A percentile compares a stretch with the other conserved stretches of the same genome.
phyloP scores from a whole-genome alignment of 2,888 invertebrate genomes.

The Mystacides longicornis region DNA sequence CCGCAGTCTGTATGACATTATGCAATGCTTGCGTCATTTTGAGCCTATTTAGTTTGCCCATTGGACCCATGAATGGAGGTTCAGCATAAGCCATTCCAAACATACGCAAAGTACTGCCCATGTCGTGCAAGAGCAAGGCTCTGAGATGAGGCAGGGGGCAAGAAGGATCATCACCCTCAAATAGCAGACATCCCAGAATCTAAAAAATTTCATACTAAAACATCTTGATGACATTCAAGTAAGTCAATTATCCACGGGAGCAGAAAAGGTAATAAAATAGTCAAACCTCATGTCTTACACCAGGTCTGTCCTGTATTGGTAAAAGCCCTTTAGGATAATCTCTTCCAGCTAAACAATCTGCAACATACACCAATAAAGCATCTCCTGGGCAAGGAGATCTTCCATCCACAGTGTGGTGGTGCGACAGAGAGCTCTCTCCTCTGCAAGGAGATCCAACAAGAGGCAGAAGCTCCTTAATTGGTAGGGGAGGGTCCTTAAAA shows the following conservation, averaged over 20 bases:
- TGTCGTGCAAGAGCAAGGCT: conserved; percentile 39
- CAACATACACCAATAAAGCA: conserved; percentile 64
- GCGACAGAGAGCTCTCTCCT: neutral
- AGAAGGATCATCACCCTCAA: conserved; percentile 24
- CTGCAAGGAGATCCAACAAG: conserved; percentile 39
- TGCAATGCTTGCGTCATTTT: conserved; percentile 39
- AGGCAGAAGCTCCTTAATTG: conserved; percentile 58
- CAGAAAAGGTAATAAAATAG: too few relatives aligned
- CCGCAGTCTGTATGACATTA: conserved; percentile 21
- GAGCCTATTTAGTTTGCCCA: conserved; percentile 45
- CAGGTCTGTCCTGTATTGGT: conserved; percentile 47
- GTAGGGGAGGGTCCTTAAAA: conserved; percentile 58
- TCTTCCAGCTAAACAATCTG: conserved; percentile 66
- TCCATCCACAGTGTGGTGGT: neutral
- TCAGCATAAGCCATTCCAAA: conserved; percentile 44
- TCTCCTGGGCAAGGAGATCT: conserved; percentile 51
- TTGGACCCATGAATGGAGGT: conserved; percentile 44
- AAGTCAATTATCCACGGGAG: too few relatives aligned
- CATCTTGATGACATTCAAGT: too few relatives aligned
- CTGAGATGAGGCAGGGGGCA: conserved; percentile 40
- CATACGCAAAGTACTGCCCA: conserved; percentile 38
- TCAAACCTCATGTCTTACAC: conserved; percentile 54
- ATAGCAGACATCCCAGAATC: conserved; percentile 23
- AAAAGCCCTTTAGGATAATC: conserved; percentile 60
- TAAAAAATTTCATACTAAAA: too few relatives aligned